Evolutionary conservation across 1,140 invertebrate genomes (phyloP).

Genomic region (Acyrthosiphon pisum): DNA sequence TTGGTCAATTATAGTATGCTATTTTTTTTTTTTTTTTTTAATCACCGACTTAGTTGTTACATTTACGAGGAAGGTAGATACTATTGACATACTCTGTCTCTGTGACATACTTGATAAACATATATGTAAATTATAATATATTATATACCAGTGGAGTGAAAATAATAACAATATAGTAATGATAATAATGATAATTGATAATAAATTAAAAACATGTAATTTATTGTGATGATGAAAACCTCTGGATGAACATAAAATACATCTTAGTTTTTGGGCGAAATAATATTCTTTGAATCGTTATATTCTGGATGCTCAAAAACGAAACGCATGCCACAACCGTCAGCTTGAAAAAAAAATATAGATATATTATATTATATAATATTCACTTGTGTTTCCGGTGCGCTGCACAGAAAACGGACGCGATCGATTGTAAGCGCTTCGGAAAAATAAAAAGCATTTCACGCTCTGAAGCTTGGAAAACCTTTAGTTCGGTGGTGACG

Average conservation of each 20-base stretch:
- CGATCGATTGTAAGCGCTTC: not conserved
- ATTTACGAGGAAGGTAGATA: not conserved
- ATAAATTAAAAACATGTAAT: not conserved
- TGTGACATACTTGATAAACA: too few relatives aligned
- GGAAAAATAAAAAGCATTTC: slow-evolving; percentile 2
- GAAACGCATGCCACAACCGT: not conserved
- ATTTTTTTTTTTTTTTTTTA: too few relatives aligned
- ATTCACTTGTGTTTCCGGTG: not conserved
- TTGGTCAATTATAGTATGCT: too few relatives aligned
- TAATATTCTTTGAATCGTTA: not conserved
- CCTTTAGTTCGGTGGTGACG: not conserved
- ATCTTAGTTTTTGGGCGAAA: not conserved
- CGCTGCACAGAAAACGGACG: not conserved
- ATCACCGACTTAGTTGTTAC: not conserved
- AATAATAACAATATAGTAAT: not conserved
- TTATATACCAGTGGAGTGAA: not conserved
- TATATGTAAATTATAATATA: not conserved
- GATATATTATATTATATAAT: not conserved
- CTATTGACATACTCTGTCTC: not conserved
- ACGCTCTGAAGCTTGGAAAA: not conserved
- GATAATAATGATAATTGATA: too few relatives aligned
- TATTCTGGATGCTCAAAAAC: not conserved
- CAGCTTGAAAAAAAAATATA: not conserved
- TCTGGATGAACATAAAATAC: not conserved
- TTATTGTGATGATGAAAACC: not conserved